These are phyloP conservation scores for Danio rerio DNA, from an alignment of 2,113 vertebrate species.

Conservation along the genomic window DNA sequence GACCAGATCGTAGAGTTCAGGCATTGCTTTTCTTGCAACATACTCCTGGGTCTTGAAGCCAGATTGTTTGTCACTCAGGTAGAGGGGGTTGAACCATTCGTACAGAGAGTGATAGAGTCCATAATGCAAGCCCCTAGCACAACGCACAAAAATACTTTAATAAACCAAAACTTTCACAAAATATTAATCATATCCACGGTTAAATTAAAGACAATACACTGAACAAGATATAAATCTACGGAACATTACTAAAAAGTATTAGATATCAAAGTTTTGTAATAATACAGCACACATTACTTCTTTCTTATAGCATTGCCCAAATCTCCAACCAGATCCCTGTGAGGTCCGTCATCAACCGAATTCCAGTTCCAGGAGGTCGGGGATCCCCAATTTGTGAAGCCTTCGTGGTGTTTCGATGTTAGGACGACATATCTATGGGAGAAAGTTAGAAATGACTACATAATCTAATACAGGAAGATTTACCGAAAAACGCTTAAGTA, in stretches of 20 bases:
- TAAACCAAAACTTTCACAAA: no score
- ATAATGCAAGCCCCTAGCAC: conserved; percentile 83
- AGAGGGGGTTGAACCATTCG: conserved; percentile 96
- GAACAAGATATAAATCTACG: no score
- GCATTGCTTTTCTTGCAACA: conserved; percentile 82
- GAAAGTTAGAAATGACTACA: neutral
- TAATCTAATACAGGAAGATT: neutral
- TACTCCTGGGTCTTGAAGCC: conserved; percentile 88
- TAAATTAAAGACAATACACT: no score
- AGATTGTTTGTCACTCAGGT: conserved; percentile 86
- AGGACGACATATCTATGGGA: conserved; percentile 89
- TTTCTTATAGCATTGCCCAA: conserved; percentile 84
- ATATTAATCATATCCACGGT: no score
- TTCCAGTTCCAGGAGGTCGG: conserved; percentile 96
- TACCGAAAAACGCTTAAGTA: neutral
- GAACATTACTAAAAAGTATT: no score
- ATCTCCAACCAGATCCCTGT: conserved; percentile 89
- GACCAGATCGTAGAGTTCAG: conserved; percentile 91
- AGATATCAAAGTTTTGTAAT: no score
- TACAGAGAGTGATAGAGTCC: conserved; percentile 92
- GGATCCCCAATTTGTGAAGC: conserved; percentile 93
- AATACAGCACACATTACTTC: conserved; percentile 69
- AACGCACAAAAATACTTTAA: neutral
- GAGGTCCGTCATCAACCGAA: conserved; percentile 85
- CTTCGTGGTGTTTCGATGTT: conserved; percentile 94